Base-by-base conservation (phyloP, 2,797 vertebrate genomes). In the Lutjanus argentimaculatus region DNA sequence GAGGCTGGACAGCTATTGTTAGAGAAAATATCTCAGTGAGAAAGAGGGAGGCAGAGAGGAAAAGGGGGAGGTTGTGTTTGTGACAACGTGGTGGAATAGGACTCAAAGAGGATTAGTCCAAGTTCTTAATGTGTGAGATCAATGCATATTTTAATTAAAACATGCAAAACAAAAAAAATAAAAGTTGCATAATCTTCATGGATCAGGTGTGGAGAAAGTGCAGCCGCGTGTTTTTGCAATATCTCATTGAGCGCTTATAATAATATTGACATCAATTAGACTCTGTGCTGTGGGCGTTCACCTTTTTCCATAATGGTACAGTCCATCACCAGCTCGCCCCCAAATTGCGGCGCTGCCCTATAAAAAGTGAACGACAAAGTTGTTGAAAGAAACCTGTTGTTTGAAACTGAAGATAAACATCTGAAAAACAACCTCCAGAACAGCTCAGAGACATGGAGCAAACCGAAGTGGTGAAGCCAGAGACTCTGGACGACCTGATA, bases 401-500 rank as follows among this genome's bases (percentile, higher is more conserved):
- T 62, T 73, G 5, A 15, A 21, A 10, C 1, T 48, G 43, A 45
- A 10, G 5, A 25, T 1, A 46, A 9, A 21, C 0, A 49, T 10
- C 11, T 4, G 4, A 4, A 12, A 12, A 48, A 21, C 1, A 7
- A 13, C 2, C 3, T 36, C 9, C 58, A 42, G 59, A 46, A 25
- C 46, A 51, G 7, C 43, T 14, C 19, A 46, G 11, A 73, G 53
- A 45, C 0, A 98, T 97, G 97, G 97, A 97, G 80, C 95, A 95
- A 40, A 97, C 97, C 19, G 95, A 97, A 80, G 86, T 95, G 55
- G 86, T 94, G 64, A 97, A 98, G 89, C 96, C 97, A 5, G 90
- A 91, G 72, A 96, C 90, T 7, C 90, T 99, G 86, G 89, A 97
- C 0, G 97, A 99, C 11, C 94, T 99, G 77, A 94, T 98, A 61